phyloP scores from a whole-genome alignment of 2,797 vertebrate species.

The Momotus momota region DNA sequence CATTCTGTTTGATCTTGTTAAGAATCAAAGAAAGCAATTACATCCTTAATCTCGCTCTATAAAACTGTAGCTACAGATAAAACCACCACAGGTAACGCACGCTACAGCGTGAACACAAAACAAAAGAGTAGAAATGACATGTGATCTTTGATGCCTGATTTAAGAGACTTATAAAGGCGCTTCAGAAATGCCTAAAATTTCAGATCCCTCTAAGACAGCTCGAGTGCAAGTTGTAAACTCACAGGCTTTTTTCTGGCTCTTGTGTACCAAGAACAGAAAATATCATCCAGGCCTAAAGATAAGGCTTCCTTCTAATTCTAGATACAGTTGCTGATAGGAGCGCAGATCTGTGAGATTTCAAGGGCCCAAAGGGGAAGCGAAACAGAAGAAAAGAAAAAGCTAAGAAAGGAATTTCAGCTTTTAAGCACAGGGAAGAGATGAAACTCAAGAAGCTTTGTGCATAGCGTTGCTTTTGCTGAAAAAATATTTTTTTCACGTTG shows the following conservation, averaged over 20 bases:
- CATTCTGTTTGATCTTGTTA: conserved; percentile 30
- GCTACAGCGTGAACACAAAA: background rate
- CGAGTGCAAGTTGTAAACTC: background rate
- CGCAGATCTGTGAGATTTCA: background rate
- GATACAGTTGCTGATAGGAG: background rate
- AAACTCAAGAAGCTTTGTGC: background rate
- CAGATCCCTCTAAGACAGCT: conserved; percentile 5
- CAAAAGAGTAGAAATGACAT: background rate
- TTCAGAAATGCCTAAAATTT: background rate
- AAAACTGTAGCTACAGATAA: conserved; percentile 26
- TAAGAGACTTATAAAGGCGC: background rate
- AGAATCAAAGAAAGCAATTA: conserved; percentile 52
- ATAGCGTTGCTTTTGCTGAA: background rate
- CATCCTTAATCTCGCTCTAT: conserved; percentile 38
- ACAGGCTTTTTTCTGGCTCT: background rate
- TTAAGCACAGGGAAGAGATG: background rate
- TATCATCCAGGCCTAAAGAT: background rate
- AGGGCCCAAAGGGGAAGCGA: background rate
- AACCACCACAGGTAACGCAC: background rate
- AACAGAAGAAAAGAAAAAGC: background rate
- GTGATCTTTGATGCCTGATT: conserved; percentile 9
- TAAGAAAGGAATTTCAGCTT: background rate
- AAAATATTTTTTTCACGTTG: background rate
- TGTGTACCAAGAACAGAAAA: background rate
- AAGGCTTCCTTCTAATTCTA: conserved; percentile 4